Evolutionary conservation across 2,888 invertebrate genomes (phyloP), one percentile per base, ranked within the genome.

Genomic region (Sericinus montela): DNA sequence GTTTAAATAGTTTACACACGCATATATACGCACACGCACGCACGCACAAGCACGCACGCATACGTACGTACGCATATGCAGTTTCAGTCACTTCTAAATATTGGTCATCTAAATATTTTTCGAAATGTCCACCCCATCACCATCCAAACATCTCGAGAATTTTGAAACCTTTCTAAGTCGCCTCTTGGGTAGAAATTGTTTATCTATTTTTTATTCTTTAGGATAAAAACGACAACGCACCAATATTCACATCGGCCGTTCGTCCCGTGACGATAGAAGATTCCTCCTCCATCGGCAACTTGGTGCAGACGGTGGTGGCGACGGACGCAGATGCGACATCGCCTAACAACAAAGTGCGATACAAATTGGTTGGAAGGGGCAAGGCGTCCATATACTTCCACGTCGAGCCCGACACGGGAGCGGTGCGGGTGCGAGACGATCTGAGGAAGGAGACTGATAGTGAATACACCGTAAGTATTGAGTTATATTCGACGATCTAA

Each of bases 141-240:
- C n/a, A n/a, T n/a, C n/a, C n/a, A n/a, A n/a, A n/a, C n/a, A n/a
- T n/a, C n/a, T n/a, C n/a, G n/a, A n/a, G n/a, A n/a, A n/a, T n/a
- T n/a, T n/a, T n/a, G n/a, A n/a, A n/a, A n/a, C n/a, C n/a, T n/a
- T n/a, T n/a, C n/a, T n/a, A n/a, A n/a, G n/a, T n/a, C n/a, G n/a
- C n/a, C n/a, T n/a, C n/a, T n/a, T n/a, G n/a, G n/a, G n/a, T n/a
- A n/a, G n/a, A n/a, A n/a, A n/a, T n/a, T n/a, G n/a, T n/a, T n/a
- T n/a, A n/a, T n/a, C n/a, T n/a, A 23, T 23, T 6, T 23, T 23
- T 5, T 25, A 1, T 2, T 30, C 10, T 37, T 30, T 80, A 95
- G 91, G 97, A 97, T 73, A 92, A 94, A 57, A 97, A 97, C 75
- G 97, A 97, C 78, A 94, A 96, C 59, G 93, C 96, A 0, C 97